Percentiles rank a stretch among this genome's conserved stretches.
These are phyloP conservation scores for Lampris megalopsis DNA, from an alignment of 2,113 vertebrate genomes.

Conservation along the genomic window DNA sequence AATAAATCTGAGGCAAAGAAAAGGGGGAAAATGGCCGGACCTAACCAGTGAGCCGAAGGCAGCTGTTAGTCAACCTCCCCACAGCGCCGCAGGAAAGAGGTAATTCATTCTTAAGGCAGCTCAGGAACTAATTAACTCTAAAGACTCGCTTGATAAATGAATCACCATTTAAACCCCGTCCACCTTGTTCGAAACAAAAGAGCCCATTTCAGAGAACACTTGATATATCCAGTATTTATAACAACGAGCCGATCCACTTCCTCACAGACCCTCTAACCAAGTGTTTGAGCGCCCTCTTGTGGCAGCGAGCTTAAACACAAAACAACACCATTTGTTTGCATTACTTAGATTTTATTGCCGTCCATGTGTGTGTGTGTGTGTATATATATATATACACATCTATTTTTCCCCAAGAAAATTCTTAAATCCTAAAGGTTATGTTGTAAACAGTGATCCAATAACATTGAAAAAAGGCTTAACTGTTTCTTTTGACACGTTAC, in stretches of 20 bases:
- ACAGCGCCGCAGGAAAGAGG: constrained; percentile 41
- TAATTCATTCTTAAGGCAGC: constrained; percentile 67
- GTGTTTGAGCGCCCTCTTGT: constrained; percentile 59
- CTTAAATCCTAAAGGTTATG: constrained; percentile 56
- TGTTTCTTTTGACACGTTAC: constrained; percentile 22
- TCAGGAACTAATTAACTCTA: constrained; percentile 50
- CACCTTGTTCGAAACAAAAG: constrained; percentile 62
- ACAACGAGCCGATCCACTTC: neutral
- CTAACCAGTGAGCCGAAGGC: constrained; percentile 52
- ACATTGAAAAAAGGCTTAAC: constrained; percentile 31
- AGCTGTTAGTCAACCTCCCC: constrained; percentile 68
- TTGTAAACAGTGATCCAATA: constrained; percentile 49
- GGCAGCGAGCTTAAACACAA: constrained; percentile 19
- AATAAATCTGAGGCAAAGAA: constrained; percentile 61
- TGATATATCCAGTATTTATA: constrained; percentile 17
- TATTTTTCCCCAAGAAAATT: constrained; percentile 34
- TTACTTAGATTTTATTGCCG: constrained; percentile 74
- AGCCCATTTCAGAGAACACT: constrained; percentile 44
- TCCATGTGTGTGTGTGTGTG: constrained; percentile 1
- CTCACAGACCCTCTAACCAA: neutral
- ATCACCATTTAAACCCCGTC: constrained; percentile 52
- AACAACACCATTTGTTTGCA: constrained; percentile 30
- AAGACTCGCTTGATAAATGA: constrained; percentile 71
- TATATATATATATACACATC: constrained; percentile 64
- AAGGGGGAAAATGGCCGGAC: constrained; percentile 46